These are phyloP conservation scores for Tenebrio molitor DNA, from an alignment of 1,140 invertebrate genomes.

Conservation along the genomic window DNA sequence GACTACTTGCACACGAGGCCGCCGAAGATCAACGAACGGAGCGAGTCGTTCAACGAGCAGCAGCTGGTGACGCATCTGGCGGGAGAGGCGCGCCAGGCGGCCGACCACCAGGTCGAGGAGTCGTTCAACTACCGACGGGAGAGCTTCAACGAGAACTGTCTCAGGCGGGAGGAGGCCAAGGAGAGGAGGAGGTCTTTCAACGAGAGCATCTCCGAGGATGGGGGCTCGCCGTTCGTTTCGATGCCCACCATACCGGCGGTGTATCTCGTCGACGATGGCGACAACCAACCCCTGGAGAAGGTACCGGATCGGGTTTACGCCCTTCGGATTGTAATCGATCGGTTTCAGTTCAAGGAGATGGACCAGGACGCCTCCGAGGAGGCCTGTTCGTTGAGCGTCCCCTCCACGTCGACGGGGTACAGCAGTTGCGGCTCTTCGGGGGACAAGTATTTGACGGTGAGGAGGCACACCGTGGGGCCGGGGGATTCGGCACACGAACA, in stretches of 20 bases:
- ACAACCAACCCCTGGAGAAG: conserved; percentile 76
- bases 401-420: conserved; percentile 59
- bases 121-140: conserved; percentile 60
- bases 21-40: conserved; percentile 61
- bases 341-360: conserved; percentile 74
- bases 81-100: neutral
- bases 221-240: conserved; percentile 70
- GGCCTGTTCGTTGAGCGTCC: conserved; percentile 57
- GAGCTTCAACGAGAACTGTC: conserved; percentile 65
- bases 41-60: conserved; percentile 64
- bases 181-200: conserved; percentile 55
- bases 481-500: conserved; percentile 87
- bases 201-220: conserved; percentile 65
- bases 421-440: conserved; percentile 56
- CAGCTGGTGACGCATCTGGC: conserved; percentile 57
- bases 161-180: conserved; percentile 56
- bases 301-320: too few species aligned
- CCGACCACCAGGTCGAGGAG: conserved; percentile 44
- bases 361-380: conserved; percentile 73
- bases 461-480: conserved; percentile 93
- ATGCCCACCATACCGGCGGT: conserved; percentile 74
- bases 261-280: conserved; percentile 68
- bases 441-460: conserved; percentile 68
- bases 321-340: neutral
- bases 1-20: conserved; percentile 30